phyloP scores from a whole-genome alignment of 2,113 vertebrate species.

The Aix galericulata region DNA sequence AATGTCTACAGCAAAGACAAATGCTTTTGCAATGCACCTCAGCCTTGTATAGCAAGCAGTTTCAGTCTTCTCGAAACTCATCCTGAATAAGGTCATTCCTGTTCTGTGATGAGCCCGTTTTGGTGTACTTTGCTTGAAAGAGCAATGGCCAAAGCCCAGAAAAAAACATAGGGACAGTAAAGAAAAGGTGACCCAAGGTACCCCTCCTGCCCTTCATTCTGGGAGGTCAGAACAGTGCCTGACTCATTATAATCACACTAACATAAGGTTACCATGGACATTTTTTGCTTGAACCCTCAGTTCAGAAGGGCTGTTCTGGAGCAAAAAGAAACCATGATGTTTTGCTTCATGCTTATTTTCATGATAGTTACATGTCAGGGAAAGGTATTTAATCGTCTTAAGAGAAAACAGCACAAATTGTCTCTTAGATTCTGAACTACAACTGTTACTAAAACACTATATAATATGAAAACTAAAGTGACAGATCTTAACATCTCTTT shows the following conservation, averaged over 20 bases:
- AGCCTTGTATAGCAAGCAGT: neutral
- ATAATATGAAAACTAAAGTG: neutral
- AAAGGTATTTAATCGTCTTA: neutral
- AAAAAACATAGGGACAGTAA: neutral
- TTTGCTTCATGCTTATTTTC: neutral
- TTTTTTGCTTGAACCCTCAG: neutral
- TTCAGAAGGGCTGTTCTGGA: neutral
- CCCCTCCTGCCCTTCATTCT: neutral
- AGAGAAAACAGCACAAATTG: neutral
- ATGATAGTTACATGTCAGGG: neutral
- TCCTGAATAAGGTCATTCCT: neutral
- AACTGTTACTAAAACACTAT: neutral
- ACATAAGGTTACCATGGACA: neutral
- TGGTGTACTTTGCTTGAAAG: neutral
- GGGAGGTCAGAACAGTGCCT: neutral
- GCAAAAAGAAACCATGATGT: fast-evolving
- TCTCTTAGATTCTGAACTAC: neutral
- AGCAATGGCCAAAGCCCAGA: neutral
- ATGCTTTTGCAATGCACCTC: neutral
- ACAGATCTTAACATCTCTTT: neutral
- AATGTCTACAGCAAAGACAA: neutral
- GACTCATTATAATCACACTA: neutral
- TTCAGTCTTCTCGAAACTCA: neutral
- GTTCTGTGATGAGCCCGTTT: neutral
- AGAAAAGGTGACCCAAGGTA: neutral